These are phyloP conservation scores for Copsychus sechellarum DNA, from an alignment of 2,113 vertebrate species.

Conservation along the genomic window DNA sequence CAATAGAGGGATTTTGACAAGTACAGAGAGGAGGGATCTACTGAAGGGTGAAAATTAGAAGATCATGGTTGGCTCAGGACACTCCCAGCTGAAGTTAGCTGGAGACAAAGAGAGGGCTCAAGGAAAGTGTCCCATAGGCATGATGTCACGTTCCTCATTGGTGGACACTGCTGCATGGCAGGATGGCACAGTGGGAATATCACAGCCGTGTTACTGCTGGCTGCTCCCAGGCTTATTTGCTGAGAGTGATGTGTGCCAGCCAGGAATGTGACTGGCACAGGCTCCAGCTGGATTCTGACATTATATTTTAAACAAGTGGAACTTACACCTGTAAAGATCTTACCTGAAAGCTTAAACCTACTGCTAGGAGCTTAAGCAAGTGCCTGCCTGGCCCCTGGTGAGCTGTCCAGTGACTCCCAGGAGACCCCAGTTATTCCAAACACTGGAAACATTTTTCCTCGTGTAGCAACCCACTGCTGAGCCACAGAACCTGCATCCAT, in stretches of 20 bases:
- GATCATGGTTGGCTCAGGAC: background rate
- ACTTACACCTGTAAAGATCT: background rate
- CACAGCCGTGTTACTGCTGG: background rate
- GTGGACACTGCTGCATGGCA: background rate
- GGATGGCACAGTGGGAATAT: background rate
- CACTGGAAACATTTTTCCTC: background rate
- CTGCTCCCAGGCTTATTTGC: background rate
- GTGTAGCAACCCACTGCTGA: background rate
- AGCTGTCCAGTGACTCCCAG: background rate
- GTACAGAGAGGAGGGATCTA: background rate
- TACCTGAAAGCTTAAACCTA: background rate
- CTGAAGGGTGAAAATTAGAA: background rate
- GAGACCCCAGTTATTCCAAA: background rate
- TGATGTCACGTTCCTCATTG: background rate
- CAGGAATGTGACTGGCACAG: background rate
- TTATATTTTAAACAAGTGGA: background rate
- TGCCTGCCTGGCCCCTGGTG: background rate
- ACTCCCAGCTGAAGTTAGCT: background rate
- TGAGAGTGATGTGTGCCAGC: rapidly evolving
- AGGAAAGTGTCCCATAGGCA: background rate
- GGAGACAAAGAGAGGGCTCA: background rate
- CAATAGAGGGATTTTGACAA: background rate
- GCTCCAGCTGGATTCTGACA: background rate
- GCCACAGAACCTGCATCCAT: rapidly evolving
- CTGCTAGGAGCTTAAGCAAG: background rate